phyloP scores from a whole-genome alignment of 2,888 invertebrate genomes.

The Himalopsyche anomala region DNA sequence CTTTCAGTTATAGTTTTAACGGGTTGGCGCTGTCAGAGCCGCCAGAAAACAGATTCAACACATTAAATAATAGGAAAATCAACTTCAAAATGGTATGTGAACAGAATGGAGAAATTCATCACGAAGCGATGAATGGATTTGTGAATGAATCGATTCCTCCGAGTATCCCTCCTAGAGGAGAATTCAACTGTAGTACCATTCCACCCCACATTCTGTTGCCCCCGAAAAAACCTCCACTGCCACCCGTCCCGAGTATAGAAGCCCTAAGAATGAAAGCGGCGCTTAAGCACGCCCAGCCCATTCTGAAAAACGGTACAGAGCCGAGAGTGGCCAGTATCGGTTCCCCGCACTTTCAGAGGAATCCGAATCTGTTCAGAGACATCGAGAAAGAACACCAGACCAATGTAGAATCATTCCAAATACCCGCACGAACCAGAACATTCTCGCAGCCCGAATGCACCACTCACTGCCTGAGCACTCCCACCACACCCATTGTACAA shows the following conservation, averaged over 20 bases:
- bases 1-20: slow-evolving; percentile 74
- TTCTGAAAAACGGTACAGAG: slow-evolving; percentile 70
- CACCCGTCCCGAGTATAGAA: slow-evolving; percentile 82
- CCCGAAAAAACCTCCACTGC: slow-evolving; percentile 85
- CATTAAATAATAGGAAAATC: slow-evolving; percentile 73
- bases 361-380: slow-evolving; percentile 78
- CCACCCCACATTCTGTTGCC: slow-evolving; percentile 78
- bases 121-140: slow-evolving; percentile 64
- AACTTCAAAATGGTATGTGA: slow-evolving; percentile 75
- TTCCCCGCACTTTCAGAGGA: slow-evolving; percentile 80
- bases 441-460: slow-evolving; percentile 64
- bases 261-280: slow-evolving; percentile 78
- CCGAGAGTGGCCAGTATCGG: slow-evolving; percentile 80
- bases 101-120: slow-evolving; percentile 71
- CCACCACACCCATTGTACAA: slow-evolving; percentile 70
- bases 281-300: slow-evolving; percentile 71
- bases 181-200: slow-evolving; percentile 68
- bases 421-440: slow-evolving; percentile 61
- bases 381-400: slow-evolving; percentile 75
- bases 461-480: slow-evolving; percentile 66
- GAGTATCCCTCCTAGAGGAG: slow-evolving; percentile 76
- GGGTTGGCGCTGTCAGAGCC: slow-evolving; percentile 74
- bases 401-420: slow-evolving; percentile 70
- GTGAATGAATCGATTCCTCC: slow-evolving; percentile 72
- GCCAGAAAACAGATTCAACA: slow-evolving; percentile 73